Percentiles rank a stretch among this genome's conserved stretches.
These are phyloP conservation scores for Blomia tropicalis DNA, from an alignment of 2,888 invertebrate species.

Conservation along the genomic window DNA sequence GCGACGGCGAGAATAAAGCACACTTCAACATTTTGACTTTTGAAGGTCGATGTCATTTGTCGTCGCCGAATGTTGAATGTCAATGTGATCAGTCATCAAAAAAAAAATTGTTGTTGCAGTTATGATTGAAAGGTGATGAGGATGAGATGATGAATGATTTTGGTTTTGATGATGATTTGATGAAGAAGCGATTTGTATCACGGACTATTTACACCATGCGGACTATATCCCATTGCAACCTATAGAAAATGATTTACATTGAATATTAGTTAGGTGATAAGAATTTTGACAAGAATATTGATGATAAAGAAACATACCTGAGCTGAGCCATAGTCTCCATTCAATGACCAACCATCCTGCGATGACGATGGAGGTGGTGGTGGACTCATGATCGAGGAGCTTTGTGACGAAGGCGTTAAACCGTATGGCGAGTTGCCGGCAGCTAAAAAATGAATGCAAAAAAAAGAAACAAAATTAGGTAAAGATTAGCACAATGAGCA, in stretches of 20 bases:
- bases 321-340: constrained; percentile 23
- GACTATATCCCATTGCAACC: constrained; percentile 23
- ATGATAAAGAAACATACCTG: neutral
- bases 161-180: too few relatives aligned
- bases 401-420: constrained; percentile 29
- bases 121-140: neutral
- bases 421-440: constrained; percentile 31
- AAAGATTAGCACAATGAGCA: neutral
- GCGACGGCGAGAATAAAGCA: too few relatives aligned
- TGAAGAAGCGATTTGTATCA: neutral
- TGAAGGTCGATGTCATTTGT: too few relatives aligned
- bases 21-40: too few relatives aligned
- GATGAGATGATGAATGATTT: constrained; percentile 5
- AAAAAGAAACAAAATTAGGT: neutral
- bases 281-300: neutral
- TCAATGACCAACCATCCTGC: constrained; percentile 27
- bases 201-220: constrained; percentile 24
- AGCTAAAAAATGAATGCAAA: neutral
- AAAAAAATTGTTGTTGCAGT: neutral
- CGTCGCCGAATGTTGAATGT: too few relatives aligned
- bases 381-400: constrained; percentile 28
- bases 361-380: constrained; percentile 29
- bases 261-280: neutral
- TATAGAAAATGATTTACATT: neutral
- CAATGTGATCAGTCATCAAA: too few relatives aligned